Evolutionary conservation across 2,888 invertebrate genomes (phyloP).

Genomic region (Rotaria socialis): DNA sequence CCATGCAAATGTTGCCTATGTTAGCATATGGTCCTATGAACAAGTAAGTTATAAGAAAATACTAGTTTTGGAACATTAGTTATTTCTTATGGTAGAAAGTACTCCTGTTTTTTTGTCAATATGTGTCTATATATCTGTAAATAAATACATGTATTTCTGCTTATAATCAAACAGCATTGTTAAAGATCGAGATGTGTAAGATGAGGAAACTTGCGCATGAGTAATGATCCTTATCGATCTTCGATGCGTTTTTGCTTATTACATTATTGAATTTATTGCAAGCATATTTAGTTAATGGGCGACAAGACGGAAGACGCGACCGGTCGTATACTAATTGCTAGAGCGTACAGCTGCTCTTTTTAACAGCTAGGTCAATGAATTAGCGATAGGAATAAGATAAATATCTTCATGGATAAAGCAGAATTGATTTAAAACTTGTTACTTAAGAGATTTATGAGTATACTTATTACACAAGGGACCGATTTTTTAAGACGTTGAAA

Average conservation of each 20-base stretch:
- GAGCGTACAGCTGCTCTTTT: not conserved
- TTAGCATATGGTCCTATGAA: not conserved
- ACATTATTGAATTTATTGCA: not conserved
- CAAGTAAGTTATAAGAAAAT: not conserved
- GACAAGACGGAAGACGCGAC: not conserved
- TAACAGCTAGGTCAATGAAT: not conserved
- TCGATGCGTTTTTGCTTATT: slow-evolving; percentile 1
- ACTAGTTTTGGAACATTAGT: not conserved
- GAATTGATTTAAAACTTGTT: not conserved
- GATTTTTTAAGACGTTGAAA: not conserved
- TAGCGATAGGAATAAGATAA: not conserved
- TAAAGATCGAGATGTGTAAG: not conserved
- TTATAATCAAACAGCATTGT: not conserved
- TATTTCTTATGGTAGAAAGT: not conserved
- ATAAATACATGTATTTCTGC: not conserved
- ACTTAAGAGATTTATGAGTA: not conserved
- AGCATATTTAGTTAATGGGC: slow-evolving; percentile 22
- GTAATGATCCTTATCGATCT: not conserved
- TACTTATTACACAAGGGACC: not conserved
- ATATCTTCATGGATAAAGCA: not conserved
- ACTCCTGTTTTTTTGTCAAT: not conserved
- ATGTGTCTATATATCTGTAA: not conserved
- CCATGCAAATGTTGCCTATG: not conserved
- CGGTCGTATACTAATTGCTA: not conserved
- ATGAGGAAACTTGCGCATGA: not conserved